Conservation (phyloP, 2,888 invertebrate species). For the Muschampia plurimacula region DNA sequence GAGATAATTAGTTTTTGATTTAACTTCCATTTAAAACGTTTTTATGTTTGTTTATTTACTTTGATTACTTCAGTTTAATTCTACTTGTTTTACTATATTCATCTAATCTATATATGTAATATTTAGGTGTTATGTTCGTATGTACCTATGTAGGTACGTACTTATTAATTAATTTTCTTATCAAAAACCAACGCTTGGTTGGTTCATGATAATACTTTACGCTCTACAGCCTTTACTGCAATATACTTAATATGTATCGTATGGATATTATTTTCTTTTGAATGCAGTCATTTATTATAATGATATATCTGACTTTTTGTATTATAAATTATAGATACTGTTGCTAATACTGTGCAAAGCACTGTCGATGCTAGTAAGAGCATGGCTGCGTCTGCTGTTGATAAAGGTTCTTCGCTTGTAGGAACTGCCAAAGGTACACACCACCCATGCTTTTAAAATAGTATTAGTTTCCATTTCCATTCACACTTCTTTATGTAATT, state of each 20-base stretch:
- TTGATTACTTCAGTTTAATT: neutral
- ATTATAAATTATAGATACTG: constrained; percentile 57
- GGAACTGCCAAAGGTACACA: constrained; percentile 61
- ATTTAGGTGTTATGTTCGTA: too few relatives aligned
- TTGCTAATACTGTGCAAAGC: constrained; percentile 50
- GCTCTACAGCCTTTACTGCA: constrained; percentile 6
- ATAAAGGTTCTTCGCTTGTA: constrained; percentile 52
- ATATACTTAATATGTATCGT: neutral
- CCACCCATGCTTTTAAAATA: neutral
- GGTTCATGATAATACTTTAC: neutral
- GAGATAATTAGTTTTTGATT: too few relatives aligned
- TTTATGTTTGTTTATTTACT: neutral
- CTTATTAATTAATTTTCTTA: neutral
- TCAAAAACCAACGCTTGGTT: neutral
- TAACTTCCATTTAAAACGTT: too few relatives aligned
- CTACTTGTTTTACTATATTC: neutral
- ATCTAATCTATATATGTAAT: neutral
- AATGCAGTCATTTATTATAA: neutral
- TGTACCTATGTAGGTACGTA: neutral
- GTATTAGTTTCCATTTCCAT: neutral
- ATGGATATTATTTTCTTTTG: neutral
- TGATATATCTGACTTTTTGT: neutral
- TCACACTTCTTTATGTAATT: neutral
- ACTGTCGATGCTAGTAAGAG: constrained; percentile 35
- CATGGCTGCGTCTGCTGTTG: constrained; percentile 46